phyloP scores from a whole-genome alignment of 2,797 vertebrate species.

The Hephaestus fuliginosus region DNA sequence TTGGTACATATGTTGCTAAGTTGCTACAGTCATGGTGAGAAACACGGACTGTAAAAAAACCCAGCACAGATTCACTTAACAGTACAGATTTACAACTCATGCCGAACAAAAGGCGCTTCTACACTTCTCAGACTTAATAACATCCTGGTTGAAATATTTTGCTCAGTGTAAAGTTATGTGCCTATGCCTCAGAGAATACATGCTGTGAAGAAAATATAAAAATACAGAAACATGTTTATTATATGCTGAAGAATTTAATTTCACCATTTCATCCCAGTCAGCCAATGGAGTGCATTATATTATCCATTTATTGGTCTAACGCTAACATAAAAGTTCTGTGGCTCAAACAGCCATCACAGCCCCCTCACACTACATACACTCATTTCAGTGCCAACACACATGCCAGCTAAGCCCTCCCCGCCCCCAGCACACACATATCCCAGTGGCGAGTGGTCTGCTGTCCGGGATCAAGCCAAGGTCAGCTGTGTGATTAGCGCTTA shows the following conservation, averaged over 20 bases:
- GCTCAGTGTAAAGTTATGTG: background rate
- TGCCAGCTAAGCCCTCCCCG: slow-evolving; percentile 28
- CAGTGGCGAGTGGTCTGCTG: slow-evolving; percentile 50
- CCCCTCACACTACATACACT: slow-evolving; percentile 22
- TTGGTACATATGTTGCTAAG: background rate
- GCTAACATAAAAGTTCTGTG: background rate
- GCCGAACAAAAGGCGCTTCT: too few relatives aligned
- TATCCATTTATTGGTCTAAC: background rate
- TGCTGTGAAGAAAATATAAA: background rate
- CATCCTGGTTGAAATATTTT: too few relatives aligned
- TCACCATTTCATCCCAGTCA: too few relatives aligned
- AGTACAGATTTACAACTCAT: too few relatives aligned
- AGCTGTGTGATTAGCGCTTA: slow-evolving; percentile 72
- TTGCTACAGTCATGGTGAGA: background rate
- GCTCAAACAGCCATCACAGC: slow-evolving; percentile 6
- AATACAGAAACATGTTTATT: background rate
- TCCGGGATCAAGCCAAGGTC: slow-evolving; percentile 76
- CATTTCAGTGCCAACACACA: slow-evolving; percentile 44
- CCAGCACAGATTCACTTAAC: background rate
- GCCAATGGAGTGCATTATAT: background rate
- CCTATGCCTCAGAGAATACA: background rate
- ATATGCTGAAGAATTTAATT: background rate
- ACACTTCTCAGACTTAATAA: too few relatives aligned
- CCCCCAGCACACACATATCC: slow-evolving; percentile 33
- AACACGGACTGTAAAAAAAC: background rate